Conservation (phyloP, 2,888 invertebrate species). For the Parelbella ahira region DNA sequence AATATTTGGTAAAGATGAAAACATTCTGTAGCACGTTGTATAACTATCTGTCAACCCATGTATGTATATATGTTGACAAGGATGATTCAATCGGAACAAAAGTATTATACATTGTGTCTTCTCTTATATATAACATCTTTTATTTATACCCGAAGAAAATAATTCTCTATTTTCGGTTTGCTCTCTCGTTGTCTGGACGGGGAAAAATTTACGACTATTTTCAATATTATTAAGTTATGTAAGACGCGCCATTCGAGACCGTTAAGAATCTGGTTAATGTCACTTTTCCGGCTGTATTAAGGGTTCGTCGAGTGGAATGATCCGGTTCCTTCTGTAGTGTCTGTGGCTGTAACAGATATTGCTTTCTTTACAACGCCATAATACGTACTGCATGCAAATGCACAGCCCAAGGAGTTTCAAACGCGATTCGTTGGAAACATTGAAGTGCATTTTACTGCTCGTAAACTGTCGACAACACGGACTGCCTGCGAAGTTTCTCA, state of each 20-base stretch:
- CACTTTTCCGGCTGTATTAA: conserved; percentile 14
- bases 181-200: conserved; percentile 8
- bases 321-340: conserved; percentile 5
- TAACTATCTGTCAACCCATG: too few relatives aligned
- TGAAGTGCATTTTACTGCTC: conserved; percentile 36
- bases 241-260: conserved; percentile 13
- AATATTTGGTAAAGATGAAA: too few relatives aligned
- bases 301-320: conserved; percentile 8
- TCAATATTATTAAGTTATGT: conserved; percentile 20
- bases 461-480: conserved; percentile 34
- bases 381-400: too few relatives aligned
- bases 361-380: too few relatives aligned
- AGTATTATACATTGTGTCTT: not conserved
- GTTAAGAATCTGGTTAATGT: conserved; percentile 17
- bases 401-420: conserved; percentile 28
- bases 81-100: conserved; percentile 8
- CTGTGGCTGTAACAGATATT: conserved; percentile 11
- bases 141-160: conserved; percentile 18
- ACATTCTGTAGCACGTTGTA: too few relatives aligned
- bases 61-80: too few relatives aligned
- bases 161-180: conserved; percentile 12
- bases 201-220: conserved; percentile 19
- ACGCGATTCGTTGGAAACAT: conserved; percentile 32
- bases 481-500: conserved; percentile 32
- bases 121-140: conserved; percentile 23